Evolutionary conservation across 1,140 invertebrate species (phyloP).

Genomic region (Panagrolaimus sp.): DNA sequence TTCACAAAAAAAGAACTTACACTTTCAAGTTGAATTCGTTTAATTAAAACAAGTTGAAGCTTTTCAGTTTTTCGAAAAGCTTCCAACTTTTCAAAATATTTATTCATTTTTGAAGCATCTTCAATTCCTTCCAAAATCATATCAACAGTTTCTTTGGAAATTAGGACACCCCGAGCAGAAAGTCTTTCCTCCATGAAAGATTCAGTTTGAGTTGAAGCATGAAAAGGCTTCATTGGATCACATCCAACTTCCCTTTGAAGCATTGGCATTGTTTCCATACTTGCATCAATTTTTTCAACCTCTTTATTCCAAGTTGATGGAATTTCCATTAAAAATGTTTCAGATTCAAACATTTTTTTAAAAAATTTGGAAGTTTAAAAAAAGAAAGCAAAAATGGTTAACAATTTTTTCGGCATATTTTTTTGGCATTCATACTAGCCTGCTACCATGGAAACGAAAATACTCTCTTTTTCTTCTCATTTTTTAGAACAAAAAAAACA

Average conservation of each 20-base stretch:
- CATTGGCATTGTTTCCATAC: background rate
- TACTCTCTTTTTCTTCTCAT: no score
- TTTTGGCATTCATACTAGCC: no score
- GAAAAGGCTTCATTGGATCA: background rate
- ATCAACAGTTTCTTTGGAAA: background rate
- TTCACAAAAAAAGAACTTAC: background rate
- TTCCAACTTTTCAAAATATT: conserved; percentile 3
- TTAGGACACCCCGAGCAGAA: background rate
- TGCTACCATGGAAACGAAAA: no score
- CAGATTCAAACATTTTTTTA: no score
- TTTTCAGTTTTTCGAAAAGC: conserved; percentile 3
- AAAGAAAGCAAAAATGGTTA: no score
- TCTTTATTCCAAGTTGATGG: conserved; percentile 11
- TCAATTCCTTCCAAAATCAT: conserved; percentile 8
- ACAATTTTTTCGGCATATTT: no score
- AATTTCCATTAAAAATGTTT: no score
- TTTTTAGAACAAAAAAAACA: no score
- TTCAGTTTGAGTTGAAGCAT: conserved; percentile 4
- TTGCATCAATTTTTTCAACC: background rate
- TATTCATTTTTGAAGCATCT: background rate
- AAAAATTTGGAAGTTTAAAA: no score
- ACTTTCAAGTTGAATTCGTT: background rate
- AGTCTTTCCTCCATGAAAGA: background rate
- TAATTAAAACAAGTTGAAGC: background rate
- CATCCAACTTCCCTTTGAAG: background rate